Evolutionary conservation across 1,140 invertebrate species (phyloP).

Genomic region (Drosophila orena): DNA sequence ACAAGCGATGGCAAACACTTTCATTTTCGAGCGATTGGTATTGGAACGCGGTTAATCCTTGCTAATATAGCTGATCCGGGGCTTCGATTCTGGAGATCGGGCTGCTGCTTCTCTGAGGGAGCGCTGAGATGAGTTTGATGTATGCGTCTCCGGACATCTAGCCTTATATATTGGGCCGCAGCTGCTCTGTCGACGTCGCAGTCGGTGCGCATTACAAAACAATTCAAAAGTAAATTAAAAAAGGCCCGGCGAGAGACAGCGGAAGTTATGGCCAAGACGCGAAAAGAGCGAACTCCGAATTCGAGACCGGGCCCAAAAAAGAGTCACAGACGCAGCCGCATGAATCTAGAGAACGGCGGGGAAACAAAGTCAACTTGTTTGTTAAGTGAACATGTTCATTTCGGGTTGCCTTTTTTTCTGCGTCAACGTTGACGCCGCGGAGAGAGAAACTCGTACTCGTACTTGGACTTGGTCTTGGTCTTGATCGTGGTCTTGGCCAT

Average conservation of each 20-base stretch:
- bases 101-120: slow-evolving; percentile 45
- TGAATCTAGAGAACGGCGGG: slow-evolving; percentile 67
- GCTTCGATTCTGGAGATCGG: slow-evolving; percentile 34
- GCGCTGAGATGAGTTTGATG: slow-evolving; percentile 84
- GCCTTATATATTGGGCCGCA: slow-evolving; percentile 77
- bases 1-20: slow-evolving; percentile 81
- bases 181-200: slow-evolving; percentile 28
- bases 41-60: slow-evolving; percentile 68
- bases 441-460: slow-evolving; percentile 70
- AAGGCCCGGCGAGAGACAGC: slow-evolving; percentile 47
- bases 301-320: slow-evolving; percentile 15
- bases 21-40: slow-evolving; percentile 71
- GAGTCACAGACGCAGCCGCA: slow-evolving; percentile 41
- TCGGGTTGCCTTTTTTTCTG: slow-evolving; percentile 65
- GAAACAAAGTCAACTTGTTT: slow-evolving; percentile 82
- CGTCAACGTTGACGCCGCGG: slow-evolving; percentile 32
- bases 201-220: slow-evolving; percentile 76
- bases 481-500: slow-evolving; percentile 60
- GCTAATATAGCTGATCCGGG: slow-evolving; percentile 32
- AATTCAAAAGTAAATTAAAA: slow-evolving; percentile 81
- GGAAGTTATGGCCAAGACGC: slow-evolving; percentile 63
- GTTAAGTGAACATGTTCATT: slow-evolving; percentile 81
- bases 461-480: slow-evolving; percentile 63
- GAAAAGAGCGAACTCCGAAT: slow-evolving; percentile 45
- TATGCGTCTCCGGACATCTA: slow-evolving; percentile 69